Base-by-base conservation (phyloP, 2,888 invertebrate species). In the Oligia strigilis region DNA sequence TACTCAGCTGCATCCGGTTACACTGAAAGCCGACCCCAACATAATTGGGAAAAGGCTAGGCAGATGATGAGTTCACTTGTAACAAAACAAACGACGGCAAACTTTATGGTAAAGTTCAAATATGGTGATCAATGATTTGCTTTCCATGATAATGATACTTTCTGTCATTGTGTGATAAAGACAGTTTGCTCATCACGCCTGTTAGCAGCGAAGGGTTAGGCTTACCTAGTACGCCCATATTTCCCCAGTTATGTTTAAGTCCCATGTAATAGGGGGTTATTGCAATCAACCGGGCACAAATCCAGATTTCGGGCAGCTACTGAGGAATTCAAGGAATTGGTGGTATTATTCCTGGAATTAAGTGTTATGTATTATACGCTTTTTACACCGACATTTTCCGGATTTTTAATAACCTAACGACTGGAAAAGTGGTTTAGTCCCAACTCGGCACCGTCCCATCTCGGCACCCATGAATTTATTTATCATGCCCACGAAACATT, bases 11-110 rank as follows among this genome's bases (percentile, higher is more conserved):
- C 36, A 3, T 36, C 36, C 36, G 0, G n/a, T n/a, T n/a, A n/a
- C n/a, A n/a, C n/a, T n/a, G n/a, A n/a, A n/a, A n/a, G n/a, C n/a
- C n/a, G n/a, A n/a, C n/a, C 0, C 36, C 36, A 36, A 36, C 36
- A 36, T 36, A 36, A 4, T 36, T 36, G 36, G 36, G 36, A 36
- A 36, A 36, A 36, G 36, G 36, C 36, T 36, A 36, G 36, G 36
- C 36, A 36, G 36, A 36, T 36, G 36, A 36, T 36, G 36, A n/a
- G 58, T 80, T 75, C 40, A 70, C 6, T 73, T 73, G 46, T 62
- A 72, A 62, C 23, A 23, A 60, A 40, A 29, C 13, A 65, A 78
- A 36, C n/a, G 36, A 74, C 66, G 6, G 43, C 9, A 14, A 52
- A 65, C 40, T 78, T 71, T 73, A 46, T 60, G n/a, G 23, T 46